Percentiles rank a stretch among this genome's conserved stretches.
These are phyloP conservation scores for Alouatta palliata DNA, from an alignment of 2,113 vertebrate genomes.

Conservation along the genomic window DNA sequence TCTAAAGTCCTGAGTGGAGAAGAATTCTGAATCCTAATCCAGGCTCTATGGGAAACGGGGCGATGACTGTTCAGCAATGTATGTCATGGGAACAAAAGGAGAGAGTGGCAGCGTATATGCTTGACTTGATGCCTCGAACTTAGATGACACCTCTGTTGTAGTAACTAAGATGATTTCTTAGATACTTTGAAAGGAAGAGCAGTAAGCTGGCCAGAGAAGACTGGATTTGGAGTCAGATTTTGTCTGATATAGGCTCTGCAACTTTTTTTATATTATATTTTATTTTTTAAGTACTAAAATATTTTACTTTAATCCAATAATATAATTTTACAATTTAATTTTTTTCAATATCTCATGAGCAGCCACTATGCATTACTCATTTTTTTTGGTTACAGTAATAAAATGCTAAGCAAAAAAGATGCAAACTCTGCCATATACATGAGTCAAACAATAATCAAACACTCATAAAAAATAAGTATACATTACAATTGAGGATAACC, in stretches of 20 bases:
- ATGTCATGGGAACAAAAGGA: not conserved
- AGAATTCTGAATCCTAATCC: not conserved
- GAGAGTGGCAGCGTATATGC: not conserved
- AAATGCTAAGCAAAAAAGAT: not conserved
- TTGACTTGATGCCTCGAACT: not conserved
- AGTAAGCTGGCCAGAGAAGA: not conserved
- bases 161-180: not conserved
- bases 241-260: not conserved
- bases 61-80: not conserved
- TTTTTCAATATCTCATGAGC: not conserved
- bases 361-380: not conserved
- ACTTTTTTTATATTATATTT: not conserved
- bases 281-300: not conserved
- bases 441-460: not conserved
- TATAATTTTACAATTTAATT: not conserved
- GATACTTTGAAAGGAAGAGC: not conserved
- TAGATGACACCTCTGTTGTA: not conserved
- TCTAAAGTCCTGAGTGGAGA: not conserved
- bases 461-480: not conserved
- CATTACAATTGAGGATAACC: not conserved
- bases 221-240: not conserved
- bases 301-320: not conserved
- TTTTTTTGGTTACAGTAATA: not conserved
- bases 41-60: not conserved
- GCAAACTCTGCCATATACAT: not conserved